Evolutionary conservation across 2,888 invertebrate species (phyloP).

Genomic region (Spilarctia lutea): DNA sequence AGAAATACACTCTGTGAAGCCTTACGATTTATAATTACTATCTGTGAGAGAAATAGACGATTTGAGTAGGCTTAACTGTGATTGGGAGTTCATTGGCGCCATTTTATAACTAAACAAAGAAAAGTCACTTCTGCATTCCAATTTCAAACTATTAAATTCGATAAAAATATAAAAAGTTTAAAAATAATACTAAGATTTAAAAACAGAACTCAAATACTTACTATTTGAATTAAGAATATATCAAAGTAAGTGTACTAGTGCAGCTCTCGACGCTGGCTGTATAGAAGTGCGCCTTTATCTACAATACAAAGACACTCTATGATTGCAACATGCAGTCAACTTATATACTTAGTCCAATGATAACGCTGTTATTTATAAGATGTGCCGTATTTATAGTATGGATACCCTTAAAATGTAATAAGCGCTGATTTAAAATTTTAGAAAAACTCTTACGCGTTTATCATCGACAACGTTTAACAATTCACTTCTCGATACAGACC

Average conservation of each 20-base stretch:
- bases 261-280: conserved; percentile 21
- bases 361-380: conserved; percentile 82
- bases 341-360: conserved; percentile 61
- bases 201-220: conserved; percentile 4
- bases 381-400: conserved; percentile 68
- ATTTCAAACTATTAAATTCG: not conserved
- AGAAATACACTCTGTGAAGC: not conserved
- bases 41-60: not conserved
- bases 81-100: not conserved
- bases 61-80: not conserved
- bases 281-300: conserved; percentile 70
- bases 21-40: too few relatives aligned
- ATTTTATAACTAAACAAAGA: not conserved
- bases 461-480: too few relatives aligned
- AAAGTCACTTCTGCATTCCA: not conserved
- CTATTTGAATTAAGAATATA: conserved; percentile 12
- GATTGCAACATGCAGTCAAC: conserved; percentile 60
- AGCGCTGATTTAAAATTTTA: not conserved
- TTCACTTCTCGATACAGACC: too few relatives aligned
- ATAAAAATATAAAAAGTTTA: not conserved
- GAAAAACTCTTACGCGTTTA: not conserved
- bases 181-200: not conserved
- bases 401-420: not conserved
- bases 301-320: conserved; percentile 74
- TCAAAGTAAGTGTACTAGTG: conserved; percentile 22